Conservation (phyloP, 2,113 vertebrate genomes). For the Spea bombifrons region DNA sequence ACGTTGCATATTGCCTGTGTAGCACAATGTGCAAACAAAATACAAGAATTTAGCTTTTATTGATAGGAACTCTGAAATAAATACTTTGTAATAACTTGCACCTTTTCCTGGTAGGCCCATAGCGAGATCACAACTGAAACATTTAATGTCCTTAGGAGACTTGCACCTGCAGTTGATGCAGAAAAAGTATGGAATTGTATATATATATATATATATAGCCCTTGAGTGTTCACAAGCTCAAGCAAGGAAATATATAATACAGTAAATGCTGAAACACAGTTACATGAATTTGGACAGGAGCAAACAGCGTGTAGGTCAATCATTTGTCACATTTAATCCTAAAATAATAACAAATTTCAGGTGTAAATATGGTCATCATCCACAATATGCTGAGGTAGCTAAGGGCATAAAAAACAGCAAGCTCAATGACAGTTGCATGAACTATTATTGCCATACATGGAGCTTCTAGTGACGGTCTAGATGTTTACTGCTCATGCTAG, state of each 20-base stretch:
- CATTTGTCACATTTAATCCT: no score
- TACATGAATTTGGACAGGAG: background rate
- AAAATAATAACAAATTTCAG: no score
- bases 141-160: constrained; percentile 36
- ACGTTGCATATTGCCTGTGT: constrained; percentile 6
- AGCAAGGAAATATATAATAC: constrained; percentile 27
- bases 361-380: no score
- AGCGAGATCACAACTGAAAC: constrained; percentile 34
- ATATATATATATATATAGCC: constrained; percentile 39
- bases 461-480: no score
- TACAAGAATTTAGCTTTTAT: constrained; percentile 11
- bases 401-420: no score
- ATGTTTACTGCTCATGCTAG: no score
- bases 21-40: constrained; percentile 9
- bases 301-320: no score
- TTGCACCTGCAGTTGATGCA: constrained; percentile 37
- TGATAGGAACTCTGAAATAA: constrained; percentile 29
- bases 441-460: no score
- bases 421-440: no score
- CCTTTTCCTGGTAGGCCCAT: constrained; percentile 24
- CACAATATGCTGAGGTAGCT: no score
- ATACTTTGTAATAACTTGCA: constrained; percentile 35
- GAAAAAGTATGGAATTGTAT: constrained; percentile 40
- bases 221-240: constrained; percentile 31
- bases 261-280: constrained; percentile 28